Conservation (phyloP, 2,797 vertebrate genomes). For the Falco berigora region DNA sequence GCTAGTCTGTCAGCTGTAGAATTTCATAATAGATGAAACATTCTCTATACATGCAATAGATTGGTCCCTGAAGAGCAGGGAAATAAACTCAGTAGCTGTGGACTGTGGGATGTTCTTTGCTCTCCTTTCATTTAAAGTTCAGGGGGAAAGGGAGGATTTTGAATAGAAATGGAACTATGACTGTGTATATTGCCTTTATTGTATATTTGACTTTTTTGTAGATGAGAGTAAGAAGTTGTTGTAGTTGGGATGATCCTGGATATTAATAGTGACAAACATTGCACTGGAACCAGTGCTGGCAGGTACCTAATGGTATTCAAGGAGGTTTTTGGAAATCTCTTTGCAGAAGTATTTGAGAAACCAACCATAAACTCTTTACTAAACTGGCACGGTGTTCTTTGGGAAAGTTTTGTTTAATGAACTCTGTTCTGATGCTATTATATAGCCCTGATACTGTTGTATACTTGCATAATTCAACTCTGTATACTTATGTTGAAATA, state of each 20-base stretch:
- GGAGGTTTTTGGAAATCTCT: not conserved
- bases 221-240: not conserved
- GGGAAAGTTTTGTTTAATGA: not conserved
- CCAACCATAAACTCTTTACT: not conserved
- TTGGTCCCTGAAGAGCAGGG: not conserved
- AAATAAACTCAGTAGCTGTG: not conserved
- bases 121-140: not conserved
- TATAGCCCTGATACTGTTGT: not conserved
- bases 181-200: not conserved
- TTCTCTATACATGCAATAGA: not conserved
- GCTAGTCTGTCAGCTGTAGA: not conserved
- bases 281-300: not conserved
- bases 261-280: not conserved
- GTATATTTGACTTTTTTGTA: not conserved
- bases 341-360: not conserved
- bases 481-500: not conserved
- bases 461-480: not conserved
- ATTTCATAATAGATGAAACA: not conserved
- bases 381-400: not conserved
- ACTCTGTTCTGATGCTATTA: not conserved
- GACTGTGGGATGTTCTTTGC: not conserved
- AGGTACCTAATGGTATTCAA: not conserved
- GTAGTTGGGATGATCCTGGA: not conserved
- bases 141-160: not conserved
- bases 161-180: not conserved